Evolutionary conservation across 1,140 invertebrate species (phyloP), one percentile per base, ranked within the genome.

Genomic region (Euura lappo): DNA sequence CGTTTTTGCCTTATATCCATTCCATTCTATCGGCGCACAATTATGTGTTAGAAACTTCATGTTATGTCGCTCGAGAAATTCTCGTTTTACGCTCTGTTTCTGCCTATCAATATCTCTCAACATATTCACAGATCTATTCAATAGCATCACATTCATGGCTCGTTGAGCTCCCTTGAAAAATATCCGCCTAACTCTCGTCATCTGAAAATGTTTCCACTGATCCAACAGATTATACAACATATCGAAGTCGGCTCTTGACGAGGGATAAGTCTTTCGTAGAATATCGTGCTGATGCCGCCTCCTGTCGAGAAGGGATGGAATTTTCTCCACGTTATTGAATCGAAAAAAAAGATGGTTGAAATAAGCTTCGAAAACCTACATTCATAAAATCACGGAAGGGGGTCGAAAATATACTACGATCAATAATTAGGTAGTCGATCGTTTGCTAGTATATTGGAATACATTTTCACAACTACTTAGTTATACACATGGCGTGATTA

Each of bases 121-220:
- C 79, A 93, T 86, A 77, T 91, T 88, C 6, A 93, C 89, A 79
- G 92, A 91, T 81, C 91, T 92, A 65, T 92, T 89, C 0, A 93
- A 84, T 51, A 93, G 83, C 45, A 90, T 80, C 65, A 88, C 89
- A 80, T 91, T 91, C 83, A 91, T 90, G 1, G 91, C 90, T 47
- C 90, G 89, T 80, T 90, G 91, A 0, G 90, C 86, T 5, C 89
- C 89, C 70, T 90, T 90, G 28, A 90, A 90, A 76, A 90, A 87
- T 70, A 88, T 84, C 60, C 83, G 85, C 42, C 88, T 90, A 76
- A 92, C 91, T 71, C 89, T 82, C 69, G 89, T 83, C 13, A 90
- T 87, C 85, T 92, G 90, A 42, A 88, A 88, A 60, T 87, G 86
- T 82, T 90, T 91, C 92, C 92, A 93, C 11, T 87, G 86, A 76